Conservation (phyloP, 2,888 invertebrate genomes). For the Sphaeridia pumilis region DNA sequence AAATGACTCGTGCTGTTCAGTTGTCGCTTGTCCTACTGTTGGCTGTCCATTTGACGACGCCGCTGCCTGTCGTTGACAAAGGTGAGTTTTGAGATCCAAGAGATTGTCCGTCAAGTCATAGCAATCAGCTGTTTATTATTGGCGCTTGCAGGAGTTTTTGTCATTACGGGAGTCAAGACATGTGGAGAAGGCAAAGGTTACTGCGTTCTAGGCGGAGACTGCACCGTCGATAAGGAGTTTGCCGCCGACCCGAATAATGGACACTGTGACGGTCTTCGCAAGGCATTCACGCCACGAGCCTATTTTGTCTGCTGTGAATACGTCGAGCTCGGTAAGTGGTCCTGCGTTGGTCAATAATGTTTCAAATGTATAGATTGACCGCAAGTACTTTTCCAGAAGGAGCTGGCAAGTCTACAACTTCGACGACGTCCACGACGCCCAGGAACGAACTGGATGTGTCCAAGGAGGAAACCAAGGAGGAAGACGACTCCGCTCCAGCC, state of each 20-base stretch:
- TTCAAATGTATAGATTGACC: not conserved
- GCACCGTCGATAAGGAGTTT: conserved; percentile 40
- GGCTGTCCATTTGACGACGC: not conserved
- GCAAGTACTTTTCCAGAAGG: not conserved
- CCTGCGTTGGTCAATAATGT: not conserved
- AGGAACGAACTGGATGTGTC: conserved; percentile 22
- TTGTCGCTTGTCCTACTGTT: not conserved
- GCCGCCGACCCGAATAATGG: conserved; percentile 37
- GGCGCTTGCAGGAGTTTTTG: conserved; percentile 39
- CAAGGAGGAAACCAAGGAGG: conserved; percentile 32
- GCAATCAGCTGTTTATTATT: not conserved
- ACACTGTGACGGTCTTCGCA: conserved; percentile 41
- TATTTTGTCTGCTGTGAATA: conserved; percentile 40
- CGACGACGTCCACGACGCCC: conserved; percentile 21
- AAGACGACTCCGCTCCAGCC: conserved; percentile 31
- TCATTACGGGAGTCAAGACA: conserved; percentile 41
- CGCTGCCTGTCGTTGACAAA: conserved; percentile 29
- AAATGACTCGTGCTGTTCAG: not conserved
- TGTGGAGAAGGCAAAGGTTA: conserved; percentile 40
- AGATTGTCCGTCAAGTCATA: not conserved
- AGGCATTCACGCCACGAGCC: conserved; percentile 40
- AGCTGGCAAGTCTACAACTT: conserved; percentile 12
- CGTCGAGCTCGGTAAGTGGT: conserved; percentile 12
- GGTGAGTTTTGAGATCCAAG: conserved; percentile 18
- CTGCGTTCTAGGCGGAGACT: conserved; percentile 41